These are phyloP conservation scores for Hypercompe scribonia DNA, from an alignment of 2,888 invertebrate genomes.

Conservation along the genomic window DNA sequence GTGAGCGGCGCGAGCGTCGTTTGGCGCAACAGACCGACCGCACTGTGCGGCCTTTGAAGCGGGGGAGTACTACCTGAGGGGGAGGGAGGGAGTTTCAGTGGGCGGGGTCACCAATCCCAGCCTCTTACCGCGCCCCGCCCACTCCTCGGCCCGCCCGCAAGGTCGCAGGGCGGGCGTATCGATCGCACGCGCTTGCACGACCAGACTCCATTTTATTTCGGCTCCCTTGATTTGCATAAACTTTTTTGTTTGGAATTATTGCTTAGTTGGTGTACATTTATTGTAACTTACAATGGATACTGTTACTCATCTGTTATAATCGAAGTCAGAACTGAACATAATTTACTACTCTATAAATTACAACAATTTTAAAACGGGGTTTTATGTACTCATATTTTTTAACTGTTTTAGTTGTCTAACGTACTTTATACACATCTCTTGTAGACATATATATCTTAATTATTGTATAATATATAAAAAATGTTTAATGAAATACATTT, in stretches of 20 bases:
- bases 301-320: slow-evolving; percentile 22
- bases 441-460: too few species aligned
- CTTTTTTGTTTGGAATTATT: slow-evolving; percentile 80
- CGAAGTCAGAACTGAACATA: not conserved
- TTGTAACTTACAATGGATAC: slow-evolving; percentile 38
- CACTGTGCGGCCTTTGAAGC: slow-evolving; percentile 51
- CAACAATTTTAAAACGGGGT: not conserved
- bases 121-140: slow-evolving; percentile 81
- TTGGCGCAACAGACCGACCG: slow-evolving; percentile 49
- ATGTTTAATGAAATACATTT: too few species aligned
- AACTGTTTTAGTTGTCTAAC: too few species aligned
- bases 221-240: slow-evolving; percentile 84
- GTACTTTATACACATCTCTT: too few species aligned
- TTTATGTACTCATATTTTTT: not conserved
- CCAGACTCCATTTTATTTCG: slow-evolving; percentile 85
- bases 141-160: slow-evolving; percentile 80
- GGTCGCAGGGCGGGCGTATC: slow-evolving; percentile 80
- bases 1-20: slow-evolving; percentile 54
- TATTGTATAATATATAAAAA: too few species aligned
- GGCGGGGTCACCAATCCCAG: slow-evolving; percentile 77
- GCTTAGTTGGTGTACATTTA: slow-evolving; percentile 59
- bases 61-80: slow-evolving; percentile 52
- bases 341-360: not conserved
- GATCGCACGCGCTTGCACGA: slow-evolving; percentile 80
- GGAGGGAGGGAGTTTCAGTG: slow-evolving; percentile 58